Conservation (phyloP, 1,140 invertebrate species). For the Tetramorium parvispinum region DNA sequence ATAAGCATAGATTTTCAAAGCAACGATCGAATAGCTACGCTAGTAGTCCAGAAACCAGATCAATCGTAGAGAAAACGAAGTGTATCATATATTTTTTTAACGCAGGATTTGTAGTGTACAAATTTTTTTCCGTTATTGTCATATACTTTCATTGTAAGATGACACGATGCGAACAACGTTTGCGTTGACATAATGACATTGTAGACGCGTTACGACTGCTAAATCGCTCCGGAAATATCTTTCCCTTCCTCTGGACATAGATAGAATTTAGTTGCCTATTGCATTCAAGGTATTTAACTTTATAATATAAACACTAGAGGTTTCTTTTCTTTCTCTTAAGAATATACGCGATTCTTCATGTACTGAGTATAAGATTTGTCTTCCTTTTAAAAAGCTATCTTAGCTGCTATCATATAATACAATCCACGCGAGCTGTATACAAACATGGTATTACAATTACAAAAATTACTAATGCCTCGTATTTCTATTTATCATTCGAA, state of each 20-base stretch:
- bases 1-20: slow-evolving; percentile 75
- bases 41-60: slow-evolving; percentile 65
- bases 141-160: slow-evolving; percentile 69
- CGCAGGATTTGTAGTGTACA: slow-evolving; percentile 44
- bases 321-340: slow-evolving; percentile 42
- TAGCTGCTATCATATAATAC: slow-evolving; percentile 70
- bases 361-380: slow-evolving; percentile 67
- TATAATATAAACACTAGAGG: slow-evolving; percentile 68
- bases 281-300: slow-evolving; percentile 65
- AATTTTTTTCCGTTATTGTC: slow-evolving; percentile 65
- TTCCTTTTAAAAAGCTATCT: slow-evolving; percentile 67
- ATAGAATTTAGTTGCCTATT: slow-evolving; percentile 64
- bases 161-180: slow-evolving; percentile 25
- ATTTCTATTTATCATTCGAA: slow-evolving; percentile 63
- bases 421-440: slow-evolving; percentile 76
- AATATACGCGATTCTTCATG: slow-evolving; percentile 55
- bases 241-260: slow-evolving; percentile 59
- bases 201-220: slow-evolving; percentile 17
- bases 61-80: slow-evolving; percentile 23
- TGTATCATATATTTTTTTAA: slow-evolving; percentile 24
- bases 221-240: slow-evolving; percentile 43
- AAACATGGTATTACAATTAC: slow-evolving; percentile 79
- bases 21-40: slow-evolving; percentile 74
- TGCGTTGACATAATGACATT: slow-evolving; percentile 15
- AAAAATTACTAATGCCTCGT: slow-evolving; percentile 79